Base-by-base conservation (phyloP, 2,113 vertebrate genomes). In the Alectura lathami region DNA sequence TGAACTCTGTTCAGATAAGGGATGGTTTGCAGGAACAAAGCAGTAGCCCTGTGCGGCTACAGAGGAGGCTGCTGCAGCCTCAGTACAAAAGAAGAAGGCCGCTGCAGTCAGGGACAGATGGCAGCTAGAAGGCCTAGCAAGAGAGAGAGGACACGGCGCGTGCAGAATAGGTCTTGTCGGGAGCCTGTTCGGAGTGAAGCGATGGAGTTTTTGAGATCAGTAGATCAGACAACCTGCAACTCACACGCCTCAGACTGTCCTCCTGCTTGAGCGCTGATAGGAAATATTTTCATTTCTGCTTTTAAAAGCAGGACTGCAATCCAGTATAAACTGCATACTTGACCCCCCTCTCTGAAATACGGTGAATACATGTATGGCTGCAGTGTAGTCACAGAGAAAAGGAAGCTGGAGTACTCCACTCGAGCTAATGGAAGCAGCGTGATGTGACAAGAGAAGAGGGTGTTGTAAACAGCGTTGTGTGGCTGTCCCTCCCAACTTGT, bases 331-430 rank as follows among this genome's bases (percentile, higher is more conserved):
- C 48, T n/a, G 29, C n/a, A 5, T 54, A 40, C 47, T 72, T 89
- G 69, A 72, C 57, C 59, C 77, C 42, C 53, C n/a, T 83, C 43
- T 86, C 59, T 76, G 79, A 72, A 84, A 73, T 45, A 78, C 5
- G 27, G 56, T 82, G 48, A 62, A 59, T 75, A 32, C 30, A 22
- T 3, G 0, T 81, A 9, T 38, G 17, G 54, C 64, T 93, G 81
- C 72, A 64, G 9, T 73, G 32, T 84, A 69, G 40, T 76, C 66
- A 23, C 15, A 17, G 59, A 72, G 64, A 82, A 45, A 60, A 86
- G 36, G 80, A 93, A 86, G 83, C 62, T 73, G 13, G 77, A 93
- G 87, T 82, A 84, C 91, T 94, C 89, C 84, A 53, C 84, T 76
- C 69, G 57, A 92, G 74, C 74, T 83, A 53, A 57, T 89, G 72